These are phyloP conservation scores for Myotis myotis DNA, from an alignment of 2,797 vertebrate genomes.

Conservation along the genomic window DNA sequence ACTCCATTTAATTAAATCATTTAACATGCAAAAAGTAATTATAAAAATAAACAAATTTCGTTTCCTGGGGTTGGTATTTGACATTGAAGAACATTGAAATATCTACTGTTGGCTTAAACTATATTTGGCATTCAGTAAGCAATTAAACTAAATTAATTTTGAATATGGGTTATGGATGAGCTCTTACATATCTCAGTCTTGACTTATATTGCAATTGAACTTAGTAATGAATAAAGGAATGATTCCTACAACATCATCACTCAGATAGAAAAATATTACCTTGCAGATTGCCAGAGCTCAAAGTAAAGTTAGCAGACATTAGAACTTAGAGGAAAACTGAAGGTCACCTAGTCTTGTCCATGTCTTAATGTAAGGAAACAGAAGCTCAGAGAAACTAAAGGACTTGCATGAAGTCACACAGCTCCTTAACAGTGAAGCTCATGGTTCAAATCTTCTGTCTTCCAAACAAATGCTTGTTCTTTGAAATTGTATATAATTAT, in stretches of 20 bases:
- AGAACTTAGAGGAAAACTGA: not conserved
- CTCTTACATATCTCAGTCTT: slow-evolving; percentile 14
- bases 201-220: slow-evolving; percentile 37
- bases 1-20: slow-evolving; percentile 82
- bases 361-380: not conserved
- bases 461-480: not conserved
- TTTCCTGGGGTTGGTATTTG: slow-evolving; percentile 71
- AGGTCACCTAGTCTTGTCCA: not conserved
- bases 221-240: slow-evolving; percentile 27
- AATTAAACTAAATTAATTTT: slow-evolving; percentile 66
- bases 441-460: not conserved
- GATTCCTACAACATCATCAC: not conserved
- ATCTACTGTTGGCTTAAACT: slow-evolving; percentile 46
- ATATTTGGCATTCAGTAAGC: slow-evolving; percentile 49
- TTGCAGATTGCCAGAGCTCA: not conserved
- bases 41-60: slow-evolving; percentile 78
- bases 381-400: not conserved
- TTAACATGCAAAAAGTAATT: slow-evolving; percentile 81
- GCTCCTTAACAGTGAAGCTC: not conserved
- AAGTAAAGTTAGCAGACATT: not conserved
- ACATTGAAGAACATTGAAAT: slow-evolving; percentile 73
- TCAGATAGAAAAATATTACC: not conserved
- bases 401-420: not conserved
- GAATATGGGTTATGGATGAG: slow-evolving; percentile 39
- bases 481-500: not conserved